Conservation (phyloP, 2,113 vertebrate genomes). For the Grus americana region DNA sequence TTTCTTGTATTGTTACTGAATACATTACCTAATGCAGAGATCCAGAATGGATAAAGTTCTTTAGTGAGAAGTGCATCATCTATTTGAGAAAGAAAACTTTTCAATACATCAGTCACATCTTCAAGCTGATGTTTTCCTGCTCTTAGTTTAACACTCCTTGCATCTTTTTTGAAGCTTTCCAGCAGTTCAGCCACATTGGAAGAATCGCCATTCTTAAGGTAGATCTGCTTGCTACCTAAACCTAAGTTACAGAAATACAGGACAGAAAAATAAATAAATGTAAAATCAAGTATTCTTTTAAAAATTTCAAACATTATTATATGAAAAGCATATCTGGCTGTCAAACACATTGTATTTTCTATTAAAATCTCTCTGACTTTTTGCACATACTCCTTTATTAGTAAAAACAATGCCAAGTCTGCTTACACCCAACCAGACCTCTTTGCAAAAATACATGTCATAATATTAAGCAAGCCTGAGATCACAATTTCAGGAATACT, state of each 20-base stretch:
- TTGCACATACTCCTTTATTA: neutral
- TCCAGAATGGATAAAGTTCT: slow-evolving; percentile 97
- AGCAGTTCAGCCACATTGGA: slow-evolving; percentile 79
- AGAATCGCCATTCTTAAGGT: slow-evolving; percentile 83
- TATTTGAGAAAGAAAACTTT: slow-evolving; percentile 85
- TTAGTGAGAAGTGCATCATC: slow-evolving; percentile 93
- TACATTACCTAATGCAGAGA: slow-evolving; percentile 86
- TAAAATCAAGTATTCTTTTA: neutral
- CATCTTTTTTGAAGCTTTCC: slow-evolving; percentile 88
- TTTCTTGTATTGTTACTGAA: neutral
- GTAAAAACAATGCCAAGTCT: neutral
- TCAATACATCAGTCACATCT: slow-evolving; percentile 89
- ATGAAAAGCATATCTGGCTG: neutral
- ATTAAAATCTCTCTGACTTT: neutral
- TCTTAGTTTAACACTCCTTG: slow-evolving; percentile 90
- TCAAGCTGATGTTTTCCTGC: slow-evolving; percentile 86
- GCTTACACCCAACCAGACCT: neutral
- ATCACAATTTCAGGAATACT: neutral
- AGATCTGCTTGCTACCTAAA: slow-evolving; percentile 87
- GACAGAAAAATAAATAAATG: neutral
- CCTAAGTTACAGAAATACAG: slow-evolving; percentile 71
- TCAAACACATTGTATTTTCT: neutral
- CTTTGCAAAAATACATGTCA: neutral
- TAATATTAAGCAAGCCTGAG: neutral
- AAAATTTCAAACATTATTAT: neutral